phyloP scores from a whole-genome alignment of 2,888 invertebrate genomes.

The Syritta pipiens region DNA sequence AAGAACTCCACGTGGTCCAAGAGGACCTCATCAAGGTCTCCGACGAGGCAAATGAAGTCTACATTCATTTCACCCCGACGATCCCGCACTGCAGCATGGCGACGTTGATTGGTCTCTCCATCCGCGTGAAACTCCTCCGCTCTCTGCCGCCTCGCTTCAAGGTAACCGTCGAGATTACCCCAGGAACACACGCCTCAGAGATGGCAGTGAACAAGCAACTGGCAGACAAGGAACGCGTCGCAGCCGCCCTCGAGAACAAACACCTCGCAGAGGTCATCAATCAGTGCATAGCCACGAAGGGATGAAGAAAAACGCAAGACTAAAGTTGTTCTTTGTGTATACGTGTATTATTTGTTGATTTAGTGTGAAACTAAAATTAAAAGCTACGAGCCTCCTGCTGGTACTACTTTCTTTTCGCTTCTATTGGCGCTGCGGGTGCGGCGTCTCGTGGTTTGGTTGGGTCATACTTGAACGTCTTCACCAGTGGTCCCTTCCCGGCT shows the following conservation, averaged over 20 bases:
- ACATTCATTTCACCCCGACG: constrained; percentile 95
- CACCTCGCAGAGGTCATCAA: constrained; percentile 96
- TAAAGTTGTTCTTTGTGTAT: constrained; percentile 55
- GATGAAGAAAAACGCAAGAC: constrained; percentile 56
- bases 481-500: constrained; percentile 92
- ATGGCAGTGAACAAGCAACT: constrained; percentile 97
- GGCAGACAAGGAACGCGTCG: constrained; percentile 98
- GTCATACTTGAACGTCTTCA: constrained; percentile 92
- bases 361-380: constrained; percentile 45
- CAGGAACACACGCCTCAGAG: constrained; percentile 96
- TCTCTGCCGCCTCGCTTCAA: constrained; percentile 91
- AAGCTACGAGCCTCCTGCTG: not conserved
- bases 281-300: constrained; percentile 85
- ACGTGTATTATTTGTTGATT: constrained; percentile 54
- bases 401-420: constrained; percentile 75
- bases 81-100: constrained; percentile 99
- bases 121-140: constrained; percentile 93
- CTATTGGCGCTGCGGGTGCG: constrained; percentile 80
- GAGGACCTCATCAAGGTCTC: constrained; percentile 88
- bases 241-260: constrained; percentile 96
- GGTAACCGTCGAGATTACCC: constrained; percentile 92
- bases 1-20: constrained; percentile 96
- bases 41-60: constrained; percentile 85
- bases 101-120: constrained; percentile 92
- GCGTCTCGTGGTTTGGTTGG: constrained; percentile 83